Base-by-base conservation (phyloP, 23 tunicate genomes). In the Diplosoma virens region DNA sequence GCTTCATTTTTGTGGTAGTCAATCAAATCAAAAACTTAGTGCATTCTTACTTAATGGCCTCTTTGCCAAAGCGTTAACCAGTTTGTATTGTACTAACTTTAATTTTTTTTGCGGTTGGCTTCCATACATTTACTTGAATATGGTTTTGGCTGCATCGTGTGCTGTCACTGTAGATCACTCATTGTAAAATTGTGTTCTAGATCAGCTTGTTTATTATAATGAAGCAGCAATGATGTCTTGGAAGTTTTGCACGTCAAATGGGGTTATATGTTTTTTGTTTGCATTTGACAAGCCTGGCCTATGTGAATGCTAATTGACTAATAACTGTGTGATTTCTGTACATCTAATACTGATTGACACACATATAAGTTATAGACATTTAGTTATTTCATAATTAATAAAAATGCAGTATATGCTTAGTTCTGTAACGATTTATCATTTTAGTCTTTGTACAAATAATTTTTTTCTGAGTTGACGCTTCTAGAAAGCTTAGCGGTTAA, bases 21-120 rank as follows among this genome's bases (percentile, higher is more conserved):
- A 61, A 72, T 72, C 61, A 48, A 47, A 48, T 47, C 36, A 33
- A n/a, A 22, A 24, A 16, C 75, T 36, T 36, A 37, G 54, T 30
- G 4, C 18, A 36, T 72, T 72, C 17, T 48, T 72, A 25, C 29
- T 64, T 41, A 30, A 29, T 58, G 69, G 70, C 22, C 9, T 72
- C 83, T 76, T 74, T 60, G 69, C 63, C 84, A 54, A 23, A 72
- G 37, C 70, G 74, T 72, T 72, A 72, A 72, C 78, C 60, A 72
- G 93, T 86, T 86, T 86, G 83, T 77, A 86, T 78, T 89, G 61
- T 89, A 89, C 96, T 89, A 89, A 89, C 96, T 77, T 77, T 89
- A 89, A 82, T 88, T 79, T 86, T 60, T 72, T 88, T 73, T 88
- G 95, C 81, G 81, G 84, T 89, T 89, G 87, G 83, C 87, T 82